Evolutionary conservation across 2,888 invertebrate genomes (phyloP).

Genomic region (Pimpla rufipes): DNA sequence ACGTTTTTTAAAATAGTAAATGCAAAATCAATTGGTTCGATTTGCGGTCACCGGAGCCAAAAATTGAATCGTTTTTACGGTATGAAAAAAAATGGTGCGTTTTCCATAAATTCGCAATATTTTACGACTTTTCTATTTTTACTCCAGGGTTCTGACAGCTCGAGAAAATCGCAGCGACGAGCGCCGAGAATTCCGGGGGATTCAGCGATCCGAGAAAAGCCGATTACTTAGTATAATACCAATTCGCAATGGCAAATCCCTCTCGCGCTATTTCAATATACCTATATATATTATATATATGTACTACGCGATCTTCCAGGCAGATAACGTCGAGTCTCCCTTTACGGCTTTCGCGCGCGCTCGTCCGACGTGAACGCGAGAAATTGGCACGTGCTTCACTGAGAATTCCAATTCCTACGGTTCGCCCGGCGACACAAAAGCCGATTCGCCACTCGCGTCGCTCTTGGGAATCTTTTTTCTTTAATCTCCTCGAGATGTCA

Average conservation of each 20-base stretch:
- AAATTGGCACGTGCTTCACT: constrained; percentile 34
- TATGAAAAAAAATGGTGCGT: not conserved
- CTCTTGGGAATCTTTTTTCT: not conserved
- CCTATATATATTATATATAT: constrained; percentile 2
- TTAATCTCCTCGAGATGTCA: constrained; percentile 1
- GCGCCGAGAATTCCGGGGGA: constrained; percentile 29
- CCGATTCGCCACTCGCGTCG: constrained; percentile 12
- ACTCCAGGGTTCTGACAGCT: not conserved
- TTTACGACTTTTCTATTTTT: not conserved
- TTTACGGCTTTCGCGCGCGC: constrained; percentile 21
- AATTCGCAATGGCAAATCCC: constrained; percentile 26
- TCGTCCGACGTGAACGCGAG: constrained; percentile 26
- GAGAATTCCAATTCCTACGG: constrained; percentile 35
- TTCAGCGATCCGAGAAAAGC: constrained; percentile 36
- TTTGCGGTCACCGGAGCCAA: not conserved
- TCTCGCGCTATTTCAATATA: constrained; percentile 20
- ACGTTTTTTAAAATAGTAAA: no score
- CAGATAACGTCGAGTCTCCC: constrained; percentile 20
- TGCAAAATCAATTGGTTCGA: no score
- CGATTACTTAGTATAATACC: constrained; percentile 46
- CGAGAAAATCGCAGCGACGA: constrained; percentile 41
- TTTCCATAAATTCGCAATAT: not conserved
- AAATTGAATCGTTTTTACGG: not conserved
- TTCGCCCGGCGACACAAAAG: constrained; percentile 27
- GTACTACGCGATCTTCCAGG: not conserved